A percentile compares a stretch with the other conserved stretches of the same genome.
Conservation (phyloP, 2,797 vertebrate genomes). For the Pterois miles region DNA sequence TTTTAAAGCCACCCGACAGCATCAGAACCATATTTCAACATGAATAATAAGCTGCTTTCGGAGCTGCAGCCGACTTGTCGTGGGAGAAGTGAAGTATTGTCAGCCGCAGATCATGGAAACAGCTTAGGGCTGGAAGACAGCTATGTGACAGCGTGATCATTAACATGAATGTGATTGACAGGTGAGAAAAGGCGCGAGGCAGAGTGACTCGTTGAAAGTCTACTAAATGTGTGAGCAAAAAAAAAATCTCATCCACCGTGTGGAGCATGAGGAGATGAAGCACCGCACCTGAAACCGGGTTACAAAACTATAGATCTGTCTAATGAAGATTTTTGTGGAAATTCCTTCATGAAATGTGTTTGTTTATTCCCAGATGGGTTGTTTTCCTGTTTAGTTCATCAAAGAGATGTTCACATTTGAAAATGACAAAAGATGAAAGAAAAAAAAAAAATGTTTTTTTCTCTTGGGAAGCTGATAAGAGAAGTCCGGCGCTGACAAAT, state of each 20-base stretch:
- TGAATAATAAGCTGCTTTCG: constrained; percentile 14
- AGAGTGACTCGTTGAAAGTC: constrained; percentile 20
- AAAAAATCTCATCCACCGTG: constrained; percentile 4
- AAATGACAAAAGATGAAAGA: not conserved
- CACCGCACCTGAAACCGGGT: constrained; percentile 25
- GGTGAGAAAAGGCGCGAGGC: constrained; percentile 29
- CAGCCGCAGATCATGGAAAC: constrained; percentile 31
- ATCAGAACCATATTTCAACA: not conserved
- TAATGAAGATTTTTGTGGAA: constrained; percentile 19
- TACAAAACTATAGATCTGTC: constrained; percentile 18
- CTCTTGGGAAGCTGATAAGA: not conserved
- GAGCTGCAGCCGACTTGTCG: not conserved
- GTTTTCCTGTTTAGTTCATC: not conserved
- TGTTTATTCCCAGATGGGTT: not conserved
- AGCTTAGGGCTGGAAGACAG: constrained; percentile 31
- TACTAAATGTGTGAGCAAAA: constrained; percentile 35
- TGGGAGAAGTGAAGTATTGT: constrained; percentile 9
- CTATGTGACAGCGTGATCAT: constrained; percentile 12
- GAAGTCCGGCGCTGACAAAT: not conserved
- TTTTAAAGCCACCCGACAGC: not conserved
- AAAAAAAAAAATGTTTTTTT: not conserved
- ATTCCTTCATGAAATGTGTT: not conserved
- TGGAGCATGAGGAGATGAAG: not conserved
- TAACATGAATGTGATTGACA: constrained; percentile 48
- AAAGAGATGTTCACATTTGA: not conserved